A percentile compares a stretch with the other conserved stretches of the same genome.
Conservation (phyloP, 2,888 invertebrate genomes). For the Rhagophthalmus giganteus region DNA sequence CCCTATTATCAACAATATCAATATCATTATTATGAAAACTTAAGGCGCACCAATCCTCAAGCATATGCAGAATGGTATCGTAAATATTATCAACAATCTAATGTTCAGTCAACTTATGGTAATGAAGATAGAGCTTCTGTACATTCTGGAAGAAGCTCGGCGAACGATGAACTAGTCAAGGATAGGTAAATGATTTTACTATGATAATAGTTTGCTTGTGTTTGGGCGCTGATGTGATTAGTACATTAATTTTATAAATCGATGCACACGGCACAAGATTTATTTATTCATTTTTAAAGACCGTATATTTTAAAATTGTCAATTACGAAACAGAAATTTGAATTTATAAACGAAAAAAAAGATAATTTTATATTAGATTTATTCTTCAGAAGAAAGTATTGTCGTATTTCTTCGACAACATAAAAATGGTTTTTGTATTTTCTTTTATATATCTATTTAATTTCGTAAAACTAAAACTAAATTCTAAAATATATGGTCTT, state of each 20-base stretch:
- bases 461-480: no score
- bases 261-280: not conserved
- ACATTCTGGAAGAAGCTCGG: constrained; percentile 82
- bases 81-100: constrained; percentile 61
- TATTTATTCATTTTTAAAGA: constrained; percentile 1
- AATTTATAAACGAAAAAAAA: no score
- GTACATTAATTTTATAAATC: constrained; percentile 4
- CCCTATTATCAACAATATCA: constrained; percentile 63
- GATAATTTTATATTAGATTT: no score
- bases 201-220: constrained; percentile 7
- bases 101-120: constrained; percentile 41
- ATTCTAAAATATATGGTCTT: not conserved
- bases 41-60: constrained; percentile 75
- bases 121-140: constrained; percentile 75
- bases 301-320: constrained; percentile 5
- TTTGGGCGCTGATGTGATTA: constrained; percentile 16
- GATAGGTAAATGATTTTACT: constrained; percentile 58
- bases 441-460: no score
- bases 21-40: constrained; percentile 76
- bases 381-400: no score
- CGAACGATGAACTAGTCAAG: constrained; percentile 64
- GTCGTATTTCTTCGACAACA: no score
- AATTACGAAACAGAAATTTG: no score
- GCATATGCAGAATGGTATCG: constrained; percentile 79
- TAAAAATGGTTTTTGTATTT: no score